Conservation (phyloP, 1,140 invertebrate genomes). For the Carcinoscorpius rotundicauda region DNA sequence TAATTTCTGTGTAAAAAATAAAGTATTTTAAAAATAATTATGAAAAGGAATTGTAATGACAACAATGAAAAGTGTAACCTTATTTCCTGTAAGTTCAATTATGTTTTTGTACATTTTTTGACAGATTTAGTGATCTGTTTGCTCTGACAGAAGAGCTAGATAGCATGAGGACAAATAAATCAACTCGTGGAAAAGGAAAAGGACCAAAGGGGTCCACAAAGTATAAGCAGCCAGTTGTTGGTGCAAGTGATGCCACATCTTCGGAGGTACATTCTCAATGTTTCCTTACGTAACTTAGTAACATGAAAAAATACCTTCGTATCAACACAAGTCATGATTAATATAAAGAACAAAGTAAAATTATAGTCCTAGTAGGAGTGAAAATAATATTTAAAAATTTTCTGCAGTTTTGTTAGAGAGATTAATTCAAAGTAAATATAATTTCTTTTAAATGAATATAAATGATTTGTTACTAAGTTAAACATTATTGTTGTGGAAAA, state of each 20-base stretch:
- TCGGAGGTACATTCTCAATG: conserved; percentile 23
- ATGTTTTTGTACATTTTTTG: conserved; percentile 13
- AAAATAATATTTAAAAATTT: too few relatives aligned
- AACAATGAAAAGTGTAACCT: not conserved
- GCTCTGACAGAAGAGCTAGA: conserved; percentile 73
- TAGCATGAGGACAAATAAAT: conserved; percentile 41
- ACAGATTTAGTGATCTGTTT: conserved; percentile 71
- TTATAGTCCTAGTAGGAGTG: too few relatives aligned
- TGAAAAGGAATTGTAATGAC: not conserved
- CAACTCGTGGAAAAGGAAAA: conserved; percentile 27
- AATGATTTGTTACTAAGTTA: too few relatives aligned
- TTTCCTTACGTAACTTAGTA: not conserved
- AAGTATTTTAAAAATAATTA: conserved; percentile 8
- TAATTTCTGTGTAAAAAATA: not conserved
- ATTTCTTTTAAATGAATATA: too few relatives aligned
- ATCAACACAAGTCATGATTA: too few relatives aligned
- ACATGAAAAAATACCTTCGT: too few relatives aligned
- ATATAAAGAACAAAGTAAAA: too few relatives aligned
- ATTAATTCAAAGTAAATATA: too few relatives aligned
- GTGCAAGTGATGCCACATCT: conserved; percentile 35
- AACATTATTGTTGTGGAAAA: too few relatives aligned
- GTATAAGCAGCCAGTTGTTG: conserved; percentile 31
- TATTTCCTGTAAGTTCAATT: not conserved
- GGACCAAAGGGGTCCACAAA: conserved; percentile 30
- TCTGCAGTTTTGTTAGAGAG: too few relatives aligned